Percentiles rank a stretch among this genome's conserved stretches.
Conservation (phyloP, 2,888 invertebrate genomes). For the Agrochola lota region DNA sequence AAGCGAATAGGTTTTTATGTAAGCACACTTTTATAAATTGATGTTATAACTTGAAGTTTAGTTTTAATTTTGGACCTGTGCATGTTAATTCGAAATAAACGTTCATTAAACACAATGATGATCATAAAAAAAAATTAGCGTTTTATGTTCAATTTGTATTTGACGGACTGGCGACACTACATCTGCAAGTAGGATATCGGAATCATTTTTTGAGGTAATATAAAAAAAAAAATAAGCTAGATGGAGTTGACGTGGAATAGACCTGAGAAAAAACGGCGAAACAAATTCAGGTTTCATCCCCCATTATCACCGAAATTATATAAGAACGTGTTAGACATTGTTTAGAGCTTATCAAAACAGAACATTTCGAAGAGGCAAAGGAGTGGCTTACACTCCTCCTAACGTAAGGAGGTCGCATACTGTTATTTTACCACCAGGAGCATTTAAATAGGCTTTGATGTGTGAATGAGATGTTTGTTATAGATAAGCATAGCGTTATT, state of each 20-base stretch:
- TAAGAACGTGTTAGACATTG: background rate
- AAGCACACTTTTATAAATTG: constrained; percentile 21
- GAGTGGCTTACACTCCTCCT: background rate
- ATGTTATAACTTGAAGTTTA: constrained; percentile 11
- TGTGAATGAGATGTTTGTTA: constrained; percentile 76
- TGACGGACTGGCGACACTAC: background rate
- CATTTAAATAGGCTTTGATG: constrained; percentile 86
- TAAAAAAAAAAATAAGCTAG: too few relatives aligned
- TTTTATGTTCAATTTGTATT: background rate
- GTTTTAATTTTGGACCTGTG: constrained; percentile 8
- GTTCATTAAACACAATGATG: too few relatives aligned
- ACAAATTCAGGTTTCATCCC: too few relatives aligned
- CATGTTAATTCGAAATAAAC: background rate
- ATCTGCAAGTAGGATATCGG: too few relatives aligned
- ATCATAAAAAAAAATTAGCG: too few relatives aligned
- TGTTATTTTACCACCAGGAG: constrained; percentile 78
- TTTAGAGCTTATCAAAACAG: background rate
- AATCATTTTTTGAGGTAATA: too few relatives aligned
- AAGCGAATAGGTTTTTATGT: constrained; percentile 50
- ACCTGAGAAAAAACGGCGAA: too few relatives aligned
- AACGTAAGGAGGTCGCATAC: constrained; percentile 7
- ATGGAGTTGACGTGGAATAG: too few relatives aligned
- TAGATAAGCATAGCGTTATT: constrained; percentile 69
- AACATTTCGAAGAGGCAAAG: background rate
- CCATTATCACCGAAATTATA: too few relatives aligned